These are phyloP conservation scores for Onychostoma macrolepis DNA, from an alignment of 2,113 vertebrate species.

Conservation along the genomic window DNA sequence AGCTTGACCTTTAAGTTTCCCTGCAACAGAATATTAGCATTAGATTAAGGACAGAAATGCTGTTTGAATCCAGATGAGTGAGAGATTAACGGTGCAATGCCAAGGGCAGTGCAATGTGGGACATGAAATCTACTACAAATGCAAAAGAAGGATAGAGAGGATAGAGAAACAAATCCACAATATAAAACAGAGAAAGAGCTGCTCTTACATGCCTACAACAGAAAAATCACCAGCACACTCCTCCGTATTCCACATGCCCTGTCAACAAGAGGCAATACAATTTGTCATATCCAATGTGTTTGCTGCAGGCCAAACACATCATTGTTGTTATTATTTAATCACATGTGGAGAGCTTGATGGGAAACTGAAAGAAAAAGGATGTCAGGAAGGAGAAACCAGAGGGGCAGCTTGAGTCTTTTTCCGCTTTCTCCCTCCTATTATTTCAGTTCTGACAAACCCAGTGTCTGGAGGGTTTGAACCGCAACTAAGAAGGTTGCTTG, in stretches of 20 bases:
- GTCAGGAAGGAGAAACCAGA: constrained; percentile 10
- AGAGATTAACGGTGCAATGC: neutral
- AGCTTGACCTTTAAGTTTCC: neutral
- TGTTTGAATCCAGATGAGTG: constrained; percentile 12
- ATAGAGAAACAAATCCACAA: neutral
- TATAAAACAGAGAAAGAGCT: neutral
- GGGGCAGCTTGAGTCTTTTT: neutral
- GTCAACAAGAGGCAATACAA: constrained; percentile 47
- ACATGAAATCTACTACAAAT: neutral
- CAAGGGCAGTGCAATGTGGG: neutral
- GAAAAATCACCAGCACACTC: constrained; percentile 7
- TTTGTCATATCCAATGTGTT: constrained; percentile 50
- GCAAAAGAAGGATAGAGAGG: neutral
- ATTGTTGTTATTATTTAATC: constrained; percentile 59
- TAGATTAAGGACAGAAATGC: constrained; percentile 22
- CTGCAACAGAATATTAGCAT: neutral
- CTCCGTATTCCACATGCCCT: constrained; percentile 38
- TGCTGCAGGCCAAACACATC: constrained; percentile 48
- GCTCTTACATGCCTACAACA: neutral
- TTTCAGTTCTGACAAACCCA: constrained; percentile 4
- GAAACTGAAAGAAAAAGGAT: neutral
- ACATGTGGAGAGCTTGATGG: constrained; percentile 23
- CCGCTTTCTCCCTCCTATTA: neutral
- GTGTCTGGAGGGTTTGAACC: neutral
- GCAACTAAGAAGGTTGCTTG: neutral